phyloP scores from a whole-genome alignment of 2,888 invertebrate species.

The Caenorhabditis panamensis region DNA sequence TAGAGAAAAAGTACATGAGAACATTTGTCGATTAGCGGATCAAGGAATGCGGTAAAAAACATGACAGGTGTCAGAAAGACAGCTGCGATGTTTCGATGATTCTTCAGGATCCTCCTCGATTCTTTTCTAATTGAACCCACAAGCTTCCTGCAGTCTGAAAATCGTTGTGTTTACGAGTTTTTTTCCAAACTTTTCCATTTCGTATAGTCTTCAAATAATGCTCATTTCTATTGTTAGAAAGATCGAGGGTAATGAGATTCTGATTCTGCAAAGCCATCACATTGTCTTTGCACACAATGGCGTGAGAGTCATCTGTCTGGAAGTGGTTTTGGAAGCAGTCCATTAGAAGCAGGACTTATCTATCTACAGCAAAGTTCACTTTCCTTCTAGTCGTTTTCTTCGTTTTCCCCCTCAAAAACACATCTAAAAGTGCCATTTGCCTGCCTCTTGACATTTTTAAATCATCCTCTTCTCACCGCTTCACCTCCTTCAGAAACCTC shows the following conservation, averaged over 20 bases:
- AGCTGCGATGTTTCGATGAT: not conserved
- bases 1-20: not conserved
- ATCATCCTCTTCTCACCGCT: constrained; percentile 2
- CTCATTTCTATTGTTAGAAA: not conserved
- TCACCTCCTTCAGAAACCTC: constrained; percentile 17
- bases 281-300: no score
- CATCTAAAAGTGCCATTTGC: not conserved
- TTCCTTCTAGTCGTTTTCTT: not conserved
- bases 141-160: no score
- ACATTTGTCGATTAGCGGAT: not conserved
- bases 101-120: not conserved
- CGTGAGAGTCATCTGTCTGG: no score
- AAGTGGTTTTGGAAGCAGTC: no score
- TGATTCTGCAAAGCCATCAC: no score
- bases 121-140: not conserved
- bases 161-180: no score
- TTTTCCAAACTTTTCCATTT: no score
- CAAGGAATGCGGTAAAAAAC: not conserved
- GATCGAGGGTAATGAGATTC: no score
- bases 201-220: no score
- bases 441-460: constrained; percentile 42
- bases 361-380: not conserved
- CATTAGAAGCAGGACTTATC: no score
- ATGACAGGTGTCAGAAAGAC: not conserved
- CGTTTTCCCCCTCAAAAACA: not conserved